These are phyloP conservation scores for Promerops cafer DNA, from an alignment of 2,113 vertebrate genomes.

Conservation along the genomic window DNA sequence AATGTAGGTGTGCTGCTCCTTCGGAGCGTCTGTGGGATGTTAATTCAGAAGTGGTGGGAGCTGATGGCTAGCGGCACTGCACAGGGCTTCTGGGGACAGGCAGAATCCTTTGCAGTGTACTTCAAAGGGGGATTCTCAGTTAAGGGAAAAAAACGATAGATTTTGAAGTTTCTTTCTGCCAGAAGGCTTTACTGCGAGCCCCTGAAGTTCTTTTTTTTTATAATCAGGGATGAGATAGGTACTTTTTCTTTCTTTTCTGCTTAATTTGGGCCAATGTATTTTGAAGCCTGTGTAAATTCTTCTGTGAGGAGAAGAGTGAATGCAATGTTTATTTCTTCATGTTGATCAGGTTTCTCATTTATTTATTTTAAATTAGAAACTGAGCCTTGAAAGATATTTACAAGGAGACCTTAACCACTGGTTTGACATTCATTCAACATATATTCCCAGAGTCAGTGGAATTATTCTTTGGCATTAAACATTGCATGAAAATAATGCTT, in stretches of 20 bases:
- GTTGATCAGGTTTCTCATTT: neutral
- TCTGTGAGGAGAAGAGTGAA: neutral
- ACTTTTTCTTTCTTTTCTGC: conserved; percentile 51
- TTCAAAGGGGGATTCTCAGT: conserved; percentile 51
- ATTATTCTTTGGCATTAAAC: neutral
- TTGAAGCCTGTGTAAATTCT: conserved; percentile 1
- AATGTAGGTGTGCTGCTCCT: conserved; percentile 28
- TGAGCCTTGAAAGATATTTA: neutral
- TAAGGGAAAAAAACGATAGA: conserved; percentile 41
- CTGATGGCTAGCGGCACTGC: conserved; percentile 34
- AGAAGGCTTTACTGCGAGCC: conserved; percentile 52
- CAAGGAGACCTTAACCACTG: neutral
- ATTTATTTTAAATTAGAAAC: neutral
- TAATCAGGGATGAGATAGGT: conserved; percentile 56
- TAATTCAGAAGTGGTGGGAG: conserved; percentile 55
- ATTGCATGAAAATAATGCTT: neutral
- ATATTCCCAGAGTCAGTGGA: neutral
- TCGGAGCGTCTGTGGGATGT: conserved; percentile 36
- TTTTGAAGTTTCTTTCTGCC: conserved; percentile 69
- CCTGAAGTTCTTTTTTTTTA: conserved; percentile 56
- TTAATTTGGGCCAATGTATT: conserved; percentile 51
- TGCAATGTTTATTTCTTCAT: neutral
- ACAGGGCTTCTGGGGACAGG: conserved; percentile 49
- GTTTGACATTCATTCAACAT: neutral
- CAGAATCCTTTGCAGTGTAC: conserved; percentile 48